A percentile compares a stretch with the other conserved stretches of the same genome.
Conservation (phyloP, 2,797 vertebrate species). For the Lacerta viridis region DNA sequence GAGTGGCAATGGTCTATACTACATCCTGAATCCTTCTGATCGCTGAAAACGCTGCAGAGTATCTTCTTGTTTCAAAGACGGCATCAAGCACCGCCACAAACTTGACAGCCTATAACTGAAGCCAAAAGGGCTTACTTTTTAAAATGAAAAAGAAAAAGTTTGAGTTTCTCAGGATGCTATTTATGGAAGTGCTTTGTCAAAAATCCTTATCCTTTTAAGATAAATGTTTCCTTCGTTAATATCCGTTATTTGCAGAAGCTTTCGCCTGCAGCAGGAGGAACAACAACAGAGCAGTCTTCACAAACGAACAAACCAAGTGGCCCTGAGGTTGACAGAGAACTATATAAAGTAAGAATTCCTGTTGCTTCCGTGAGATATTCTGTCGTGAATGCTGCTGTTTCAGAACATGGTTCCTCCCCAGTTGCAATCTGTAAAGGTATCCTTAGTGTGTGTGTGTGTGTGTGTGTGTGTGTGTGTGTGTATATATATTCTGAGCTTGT, state of each 20-base stretch:
- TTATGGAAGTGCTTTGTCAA: not conserved
- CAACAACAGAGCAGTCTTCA: conserved; percentile 69
- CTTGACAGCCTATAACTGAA: not conserved
- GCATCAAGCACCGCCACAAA: not conserved
- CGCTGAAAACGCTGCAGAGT: not conserved
- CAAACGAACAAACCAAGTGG: conserved; percentile 64
- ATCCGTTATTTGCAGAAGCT: conserved; percentile 81
- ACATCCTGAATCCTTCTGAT: not conserved
- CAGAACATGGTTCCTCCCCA: not conserved
- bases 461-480: too few species aligned
- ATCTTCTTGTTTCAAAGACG: not conserved
- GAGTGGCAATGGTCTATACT: not conserved
- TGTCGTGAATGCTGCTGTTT: too few species aligned
- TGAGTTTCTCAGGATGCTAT: not conserved
- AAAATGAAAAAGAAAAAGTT: not conserved
- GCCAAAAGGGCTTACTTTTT: not conserved
- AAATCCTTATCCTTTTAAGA: not conserved
- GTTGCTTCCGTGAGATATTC: not conserved
- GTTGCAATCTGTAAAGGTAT: not conserved
- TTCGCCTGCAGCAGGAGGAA: conserved; percentile 72
- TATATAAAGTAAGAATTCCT: conserved; percentile 85
- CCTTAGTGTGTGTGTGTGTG: too few species aligned
- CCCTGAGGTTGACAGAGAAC: conserved; percentile 80
- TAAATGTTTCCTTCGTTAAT: conserved; percentile 19
- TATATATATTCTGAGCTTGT: too few species aligned